phyloP scores from a whole-genome alignment of 2,888 invertebrate species.

The Acholoe squamosa region DNA sequence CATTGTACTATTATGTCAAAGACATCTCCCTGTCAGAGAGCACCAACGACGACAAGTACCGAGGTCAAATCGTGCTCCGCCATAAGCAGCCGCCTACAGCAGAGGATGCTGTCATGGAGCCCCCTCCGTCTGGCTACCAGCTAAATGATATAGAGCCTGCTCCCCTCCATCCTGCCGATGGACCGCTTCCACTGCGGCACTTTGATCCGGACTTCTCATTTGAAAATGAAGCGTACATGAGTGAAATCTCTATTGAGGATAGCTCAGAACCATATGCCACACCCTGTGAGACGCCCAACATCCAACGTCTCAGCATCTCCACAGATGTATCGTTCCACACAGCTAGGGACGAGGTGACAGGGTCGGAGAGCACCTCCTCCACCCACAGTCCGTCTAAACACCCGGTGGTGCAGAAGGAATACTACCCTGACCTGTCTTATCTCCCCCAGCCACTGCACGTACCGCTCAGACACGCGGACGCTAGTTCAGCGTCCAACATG shows the following conservation, averaged over 20 bases:
- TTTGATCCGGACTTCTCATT: not conserved
- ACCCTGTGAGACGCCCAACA: not conserved
- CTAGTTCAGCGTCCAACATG: too few relatives aligned
- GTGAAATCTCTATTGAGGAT: not conserved
- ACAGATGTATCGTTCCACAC: slow-evolving; percentile 32
- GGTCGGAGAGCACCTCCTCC: too few relatives aligned
- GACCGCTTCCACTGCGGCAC: not conserved
- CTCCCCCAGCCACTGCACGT: too few relatives aligned
- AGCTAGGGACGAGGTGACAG: too few relatives aligned
- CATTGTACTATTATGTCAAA: too few relatives aligned
- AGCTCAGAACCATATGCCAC: not conserved
- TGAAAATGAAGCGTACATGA: slow-evolving; percentile 22
- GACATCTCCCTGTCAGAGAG: not conserved
- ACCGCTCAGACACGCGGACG: too few relatives aligned
- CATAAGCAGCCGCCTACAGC: not conserved
- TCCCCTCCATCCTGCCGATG: not conserved
- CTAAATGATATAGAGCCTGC: not conserved
- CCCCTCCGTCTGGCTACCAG: too few relatives aligned
- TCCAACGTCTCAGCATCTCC: not conserved
- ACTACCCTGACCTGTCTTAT: too few relatives aligned
- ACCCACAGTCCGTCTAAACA: too few relatives aligned
- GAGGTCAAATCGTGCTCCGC: not conserved
- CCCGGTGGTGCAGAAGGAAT: too few relatives aligned
- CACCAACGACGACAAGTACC: not conserved
- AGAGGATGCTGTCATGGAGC: not conserved